Conservation (phyloP, 2,797 vertebrate species). For the Acanthiza pusilla region DNA sequence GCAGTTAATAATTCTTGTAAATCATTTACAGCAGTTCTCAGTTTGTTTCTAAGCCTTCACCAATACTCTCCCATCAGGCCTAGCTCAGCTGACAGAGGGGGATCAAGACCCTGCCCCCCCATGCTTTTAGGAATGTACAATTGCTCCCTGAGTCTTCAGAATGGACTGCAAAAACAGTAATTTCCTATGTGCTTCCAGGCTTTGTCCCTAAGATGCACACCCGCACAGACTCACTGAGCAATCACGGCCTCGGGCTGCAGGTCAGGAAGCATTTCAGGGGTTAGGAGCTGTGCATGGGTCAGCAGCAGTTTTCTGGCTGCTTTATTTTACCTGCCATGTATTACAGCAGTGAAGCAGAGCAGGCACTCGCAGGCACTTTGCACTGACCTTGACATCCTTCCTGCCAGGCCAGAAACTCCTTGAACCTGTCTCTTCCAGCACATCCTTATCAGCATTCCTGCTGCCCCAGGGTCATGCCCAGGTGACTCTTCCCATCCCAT, state of each 20-base stretch:
- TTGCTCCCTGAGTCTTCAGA: background rate
- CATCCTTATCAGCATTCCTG: background rate
- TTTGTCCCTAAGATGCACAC: background rate
- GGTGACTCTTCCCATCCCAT: accelerated
- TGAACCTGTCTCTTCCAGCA: background rate
- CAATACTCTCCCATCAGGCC: background rate
- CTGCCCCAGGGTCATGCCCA: background rate
- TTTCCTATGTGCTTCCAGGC: background rate
- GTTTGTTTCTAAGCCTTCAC: background rate
- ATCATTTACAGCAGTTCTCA: background rate
- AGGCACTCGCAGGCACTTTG: background rate
- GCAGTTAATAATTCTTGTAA: background rate
- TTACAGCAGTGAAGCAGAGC: background rate
- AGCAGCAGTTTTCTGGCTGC: background rate
- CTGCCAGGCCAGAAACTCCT: background rate
- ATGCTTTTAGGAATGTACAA: background rate
- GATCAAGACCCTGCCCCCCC: background rate
- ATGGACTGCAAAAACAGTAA: background rate
- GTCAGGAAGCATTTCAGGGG: background rate
- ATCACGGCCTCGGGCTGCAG: background rate
- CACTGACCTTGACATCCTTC: background rate
- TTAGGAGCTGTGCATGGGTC: background rate
- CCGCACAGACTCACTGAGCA: background rate
- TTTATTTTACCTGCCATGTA: background rate
- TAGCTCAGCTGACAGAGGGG: background rate